These are phyloP conservation scores for Neopelma chrysocephalum DNA, from an alignment of 2,797 vertebrate genomes.

Conservation along the genomic window DNA sequence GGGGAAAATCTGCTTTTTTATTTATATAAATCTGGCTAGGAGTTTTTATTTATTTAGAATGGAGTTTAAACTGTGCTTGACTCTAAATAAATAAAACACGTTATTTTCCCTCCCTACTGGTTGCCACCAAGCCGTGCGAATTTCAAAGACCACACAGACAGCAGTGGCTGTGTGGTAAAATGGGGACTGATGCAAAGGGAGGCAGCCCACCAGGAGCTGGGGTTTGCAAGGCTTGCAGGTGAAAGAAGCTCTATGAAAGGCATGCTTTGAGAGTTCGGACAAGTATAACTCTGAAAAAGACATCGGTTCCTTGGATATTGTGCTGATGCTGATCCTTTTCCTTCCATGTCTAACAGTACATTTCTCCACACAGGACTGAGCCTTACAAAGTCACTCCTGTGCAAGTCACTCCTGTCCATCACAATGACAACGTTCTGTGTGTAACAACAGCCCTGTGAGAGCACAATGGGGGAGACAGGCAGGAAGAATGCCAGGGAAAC, in stretches of 20 bases:
- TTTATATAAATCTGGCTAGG: slow-evolving; percentile 75
- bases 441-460: background rate
- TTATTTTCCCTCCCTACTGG: slow-evolving; percentile 63
- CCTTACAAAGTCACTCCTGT: background rate
- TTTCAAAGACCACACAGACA: slow-evolving; percentile 78
- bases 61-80: slow-evolving; percentile 76
- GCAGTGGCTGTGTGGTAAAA: slow-evolving; percentile 28
- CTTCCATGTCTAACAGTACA: background rate
- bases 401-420: background rate
- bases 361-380: background rate
- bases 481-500: background rate
- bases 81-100: slow-evolving; percentile 77
- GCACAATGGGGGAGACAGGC: background rate
- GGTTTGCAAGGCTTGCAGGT: slow-evolving; percentile 41
- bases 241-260: slow-evolving; percentile 1
- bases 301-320: background rate
- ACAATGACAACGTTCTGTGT: background rate
- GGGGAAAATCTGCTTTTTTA: slow-evolving; percentile 67
- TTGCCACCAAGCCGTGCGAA: slow-evolving; percentile 65
- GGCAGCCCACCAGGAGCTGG: background rate
- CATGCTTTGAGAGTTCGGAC: background rate
- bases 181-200: background rate
- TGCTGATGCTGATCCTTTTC: background rate
- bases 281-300: background rate
- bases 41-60: slow-evolving; percentile 81